Evolutionary conservation across 2,113 vertebrate species (phyloP), one percentile per base, ranked within the genome.

Genomic region (Seriola rivoliana): DNA sequence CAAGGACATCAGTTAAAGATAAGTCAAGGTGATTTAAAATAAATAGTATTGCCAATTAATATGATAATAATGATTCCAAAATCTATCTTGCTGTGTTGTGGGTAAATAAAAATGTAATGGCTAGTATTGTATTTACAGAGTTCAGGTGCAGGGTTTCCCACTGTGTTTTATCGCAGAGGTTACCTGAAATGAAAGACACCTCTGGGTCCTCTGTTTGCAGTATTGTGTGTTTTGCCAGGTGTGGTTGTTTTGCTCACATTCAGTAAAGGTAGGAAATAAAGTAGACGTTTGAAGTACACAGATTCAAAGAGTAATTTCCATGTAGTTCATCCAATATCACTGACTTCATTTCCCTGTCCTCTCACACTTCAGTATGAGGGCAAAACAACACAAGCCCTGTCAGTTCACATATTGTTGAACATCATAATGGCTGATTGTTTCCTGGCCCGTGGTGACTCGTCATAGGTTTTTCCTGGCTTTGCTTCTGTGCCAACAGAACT

Each of bases 311-410:
- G 48, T 62, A 13, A 57, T 13, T 63, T 70, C 17, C 16, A 7
- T 25, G 38, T 5, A 3, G 19, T 46, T 36, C 54, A 48, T 62
- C 46, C 34, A 42, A 0, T 68, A 60, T 67, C 38, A 16, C 36
- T 9, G 34, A 23, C n/a, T 71, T 14, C 14, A 19, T 25, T 68
- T 52, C 8, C 29, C 38, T 62, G 54, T 6, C 54, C 13, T 69
- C 6, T 52, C 48, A 55, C 52, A 65, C 13, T 12, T 40, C 32
- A 59, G 16, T 12, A 40, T 62, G 23, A 36, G 36, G 59, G n/a
- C 40, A 60, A 60, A 75, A 44, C 71, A 60, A 0, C 55, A 67
- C 57, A 64, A 64, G 25, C 6, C 48, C 38, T 67, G 85, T 54
- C 59, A 32, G 50, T 57, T 52, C 50, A 55, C 16, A n/a, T 1